These are phyloP conservation scores for Opisthograptis luteolata DNA, from an alignment of 2,888 invertebrate genomes.

Conservation along the genomic window DNA sequence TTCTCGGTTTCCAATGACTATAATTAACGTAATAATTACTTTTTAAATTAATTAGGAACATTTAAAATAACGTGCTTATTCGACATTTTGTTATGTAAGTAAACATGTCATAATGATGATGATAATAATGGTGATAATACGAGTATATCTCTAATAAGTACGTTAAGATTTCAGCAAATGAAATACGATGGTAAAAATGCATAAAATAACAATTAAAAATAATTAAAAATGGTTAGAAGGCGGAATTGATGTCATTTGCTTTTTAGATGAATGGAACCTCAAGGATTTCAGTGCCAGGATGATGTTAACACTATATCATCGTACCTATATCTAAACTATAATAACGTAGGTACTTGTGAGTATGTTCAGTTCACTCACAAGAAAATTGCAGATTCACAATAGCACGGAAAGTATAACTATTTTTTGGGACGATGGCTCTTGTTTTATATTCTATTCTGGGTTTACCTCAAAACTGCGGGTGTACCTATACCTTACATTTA, in stretches of 20 bases:
- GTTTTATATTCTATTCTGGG: too few relatives aligned
- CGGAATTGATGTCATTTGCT: slow-evolving; percentile 30
- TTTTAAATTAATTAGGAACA: slow-evolving; percentile 62
- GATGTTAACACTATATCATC: too few relatives aligned
- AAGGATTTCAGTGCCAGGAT: too few relatives aligned
- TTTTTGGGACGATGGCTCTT: too few relatives aligned
- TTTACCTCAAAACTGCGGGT: too few relatives aligned
- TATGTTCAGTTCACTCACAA: neutral
- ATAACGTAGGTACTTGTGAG: neutral
- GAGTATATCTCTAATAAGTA: slow-evolving; percentile 46
- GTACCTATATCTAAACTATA: too few relatives aligned
- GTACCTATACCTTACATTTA: too few relatives aligned
- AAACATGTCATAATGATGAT: neutral
- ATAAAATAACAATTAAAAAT: slow-evolving; percentile 24
- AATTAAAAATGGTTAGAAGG: slow-evolving; percentile 28
- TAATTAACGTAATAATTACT: slow-evolving; percentile 27
- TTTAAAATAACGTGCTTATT: slow-evolving; percentile 52
- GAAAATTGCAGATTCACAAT: neutral
- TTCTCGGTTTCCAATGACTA: too few relatives aligned
- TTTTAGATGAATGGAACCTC: neutral
- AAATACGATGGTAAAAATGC: slow-evolving; percentile 24
- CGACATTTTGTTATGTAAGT: slow-evolving; percentile 28
- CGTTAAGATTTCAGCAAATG: slow-evolving; percentile 24
- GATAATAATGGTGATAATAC: slow-evolving; percentile 6
- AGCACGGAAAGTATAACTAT: neutral